Conservation (phyloP, 2,113 vertebrate genomes). For the Setophaga kirtlandii region DNA sequence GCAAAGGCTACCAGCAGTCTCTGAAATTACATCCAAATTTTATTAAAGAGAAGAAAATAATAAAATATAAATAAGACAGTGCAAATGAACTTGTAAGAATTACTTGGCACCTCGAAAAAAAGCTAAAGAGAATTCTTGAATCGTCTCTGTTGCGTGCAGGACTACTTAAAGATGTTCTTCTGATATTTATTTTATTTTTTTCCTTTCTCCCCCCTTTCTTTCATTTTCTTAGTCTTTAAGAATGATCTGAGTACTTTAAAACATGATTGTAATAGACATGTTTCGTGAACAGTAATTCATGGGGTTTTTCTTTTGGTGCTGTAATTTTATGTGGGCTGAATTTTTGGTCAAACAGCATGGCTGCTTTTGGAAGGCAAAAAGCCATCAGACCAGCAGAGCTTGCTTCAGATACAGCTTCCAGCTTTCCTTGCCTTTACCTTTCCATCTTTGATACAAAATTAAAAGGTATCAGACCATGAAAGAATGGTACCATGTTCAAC, state of each 20-base stretch:
- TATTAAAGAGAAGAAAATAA: background rate
- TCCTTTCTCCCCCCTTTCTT: rapidly evolving
- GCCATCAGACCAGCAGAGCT: background rate
- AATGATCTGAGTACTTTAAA: background rate
- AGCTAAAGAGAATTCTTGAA: background rate
- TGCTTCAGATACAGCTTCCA: background rate
- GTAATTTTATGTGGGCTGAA: background rate
- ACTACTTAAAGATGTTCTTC: background rate
- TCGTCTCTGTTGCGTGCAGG: background rate
- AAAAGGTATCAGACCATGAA: constrained; percentile 45
- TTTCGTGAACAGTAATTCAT: constrained; percentile 4
- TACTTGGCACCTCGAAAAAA: background rate
- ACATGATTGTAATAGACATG: background rate
- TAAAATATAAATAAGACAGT: background rate
- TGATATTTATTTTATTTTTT: background rate
- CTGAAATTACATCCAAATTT: background rate
- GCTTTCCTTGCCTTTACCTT: background rate
- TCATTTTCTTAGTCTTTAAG: background rate
- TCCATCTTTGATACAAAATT: constrained; percentile 34
- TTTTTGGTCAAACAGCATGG: background rate
- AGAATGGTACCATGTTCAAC: background rate
- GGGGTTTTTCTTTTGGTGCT: background rate
- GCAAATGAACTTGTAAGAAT: background rate
- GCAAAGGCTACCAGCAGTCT: background rate
- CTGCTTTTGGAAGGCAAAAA: background rate